Percentiles rank a stretch among this genome's conserved stretches.
Evolutionary conservation across 2,113 vertebrate species (phyloP).

Genomic region (Sebastes fasciatus): DNA sequence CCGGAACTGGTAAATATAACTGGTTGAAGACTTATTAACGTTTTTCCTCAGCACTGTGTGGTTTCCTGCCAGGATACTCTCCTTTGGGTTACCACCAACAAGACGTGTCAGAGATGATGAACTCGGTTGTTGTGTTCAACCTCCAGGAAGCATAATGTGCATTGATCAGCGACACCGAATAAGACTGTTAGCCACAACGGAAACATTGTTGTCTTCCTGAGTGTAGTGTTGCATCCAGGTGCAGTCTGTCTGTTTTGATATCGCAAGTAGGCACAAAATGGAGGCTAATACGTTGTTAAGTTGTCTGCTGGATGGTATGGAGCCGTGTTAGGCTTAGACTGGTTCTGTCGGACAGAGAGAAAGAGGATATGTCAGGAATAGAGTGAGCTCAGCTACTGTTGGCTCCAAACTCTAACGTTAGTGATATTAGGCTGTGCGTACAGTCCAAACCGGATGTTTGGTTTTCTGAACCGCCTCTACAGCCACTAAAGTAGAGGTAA

Average conservation of each 20-base stretch:
- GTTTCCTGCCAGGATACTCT: not conserved
- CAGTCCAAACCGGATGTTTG: not conserved
- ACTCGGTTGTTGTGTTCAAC: not conserved
- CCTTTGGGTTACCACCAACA: not conserved
- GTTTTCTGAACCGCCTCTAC: no score
- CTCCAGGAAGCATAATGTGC: not conserved
- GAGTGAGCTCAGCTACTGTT: not conserved
- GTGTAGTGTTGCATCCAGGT: not conserved
- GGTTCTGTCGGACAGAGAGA: not conserved
- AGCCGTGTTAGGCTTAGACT: not conserved
- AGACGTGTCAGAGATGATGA: not conserved
- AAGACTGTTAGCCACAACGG: not conserved
- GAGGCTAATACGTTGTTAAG: constrained; percentile 6
- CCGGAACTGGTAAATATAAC: not conserved
- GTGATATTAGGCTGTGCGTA: no score
- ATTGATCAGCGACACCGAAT: not conserved
- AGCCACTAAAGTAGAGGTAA: accelerated
- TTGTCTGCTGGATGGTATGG: not conserved
- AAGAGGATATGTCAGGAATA: not conserved
- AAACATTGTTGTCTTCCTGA: not conserved
- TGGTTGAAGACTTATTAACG: accelerated
- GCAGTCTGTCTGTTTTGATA: constrained; percentile 8
- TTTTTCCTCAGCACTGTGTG: not conserved
- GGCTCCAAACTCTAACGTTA: not conserved
- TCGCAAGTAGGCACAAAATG: constrained; percentile 18